Base-by-base conservation (phyloP, 2,888 invertebrate genomes). In the Hyles lineata region DNA sequence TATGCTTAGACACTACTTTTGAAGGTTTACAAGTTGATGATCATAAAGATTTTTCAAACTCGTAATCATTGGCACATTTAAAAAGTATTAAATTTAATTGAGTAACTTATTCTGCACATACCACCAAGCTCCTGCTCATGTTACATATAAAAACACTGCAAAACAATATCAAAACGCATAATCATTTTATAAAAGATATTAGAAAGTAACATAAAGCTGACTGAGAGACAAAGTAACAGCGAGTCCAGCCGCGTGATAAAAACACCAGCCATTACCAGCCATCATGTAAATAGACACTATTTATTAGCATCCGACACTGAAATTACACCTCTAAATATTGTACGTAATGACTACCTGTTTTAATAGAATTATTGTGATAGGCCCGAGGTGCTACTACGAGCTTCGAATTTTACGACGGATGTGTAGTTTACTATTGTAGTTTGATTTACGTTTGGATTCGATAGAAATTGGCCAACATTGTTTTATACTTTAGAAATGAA, bases 261-360 rank as follows among this genome's bases (percentile, higher is more conserved):
- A 63, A 63, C 35, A 43, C 21, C 3, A 43, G 23, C 72, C 72
- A 72, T 71, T 71, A 71, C 60, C 21, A 43, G 19, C 59, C 23
- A 52, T 70, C 60, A 73, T 70, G 80, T 67, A 76, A 73, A 74
- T 77, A 80, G 76, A 80, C 76, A 79, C 76, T 72, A 80, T 80
- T 59, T 60, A 75, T 76, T 77, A 80, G 76, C 73, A 79, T 78
- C 78, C 70, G 61, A 76, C 70, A 78, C 77, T 79, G 76, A 81
- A 82, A 85, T 83, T 82, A 84, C 79, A 77, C 78, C 74, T 78
- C 78, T 83, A 81, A 81, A 59, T 70, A 79, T 79, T 79, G 78
- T 76, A 59, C 72, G 73, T 87, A 86, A 88, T 87, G 74, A 86
- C 86, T 87, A 86, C 88, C 85, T 82, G 88, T 87, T 87, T 84